Evolutionary conservation across 2,797 vertebrate species (phyloP).

Genomic region (Sebastes paucispinis): DNA sequence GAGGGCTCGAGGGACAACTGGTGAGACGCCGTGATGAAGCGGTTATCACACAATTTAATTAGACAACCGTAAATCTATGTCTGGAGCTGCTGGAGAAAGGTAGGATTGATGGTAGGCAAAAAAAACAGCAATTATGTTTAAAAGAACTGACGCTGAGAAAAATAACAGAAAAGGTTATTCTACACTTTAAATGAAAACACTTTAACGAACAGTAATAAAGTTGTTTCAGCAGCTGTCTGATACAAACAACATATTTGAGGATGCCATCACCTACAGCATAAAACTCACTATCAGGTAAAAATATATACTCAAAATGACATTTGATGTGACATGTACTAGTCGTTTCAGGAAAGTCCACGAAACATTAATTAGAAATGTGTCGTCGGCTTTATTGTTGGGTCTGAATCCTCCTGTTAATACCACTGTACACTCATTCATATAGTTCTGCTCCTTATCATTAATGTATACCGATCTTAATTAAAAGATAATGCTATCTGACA

Average conservation of each 20-base stretch:
- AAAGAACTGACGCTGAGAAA: background rate
- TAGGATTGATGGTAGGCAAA: background rate
- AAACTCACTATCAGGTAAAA: background rate
- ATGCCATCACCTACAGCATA: background rate
- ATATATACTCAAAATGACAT: background rate
- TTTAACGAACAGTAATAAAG: background rate
- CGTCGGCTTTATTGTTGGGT: background rate
- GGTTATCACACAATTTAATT: constrained; percentile 37
- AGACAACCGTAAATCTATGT: constrained; percentile 44
- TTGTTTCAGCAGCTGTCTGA: background rate
- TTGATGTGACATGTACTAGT: background rate
- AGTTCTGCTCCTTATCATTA: background rate
- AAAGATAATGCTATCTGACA: background rate
- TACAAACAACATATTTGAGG: background rate
- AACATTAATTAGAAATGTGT: background rate
- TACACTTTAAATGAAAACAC: background rate
- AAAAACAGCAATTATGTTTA: background rate
- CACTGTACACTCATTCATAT: background rate
- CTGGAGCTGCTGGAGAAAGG: background rate
- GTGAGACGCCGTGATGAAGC: constrained; percentile 43
- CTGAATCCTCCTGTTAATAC: background rate
- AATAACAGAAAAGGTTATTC: background rate
- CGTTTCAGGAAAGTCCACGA: background rate
- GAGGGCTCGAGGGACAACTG: constrained; percentile 18
- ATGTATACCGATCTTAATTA: background rate